These are phyloP conservation scores for Ooceraea biroi DNA, from an alignment of 1,140 invertebrate species.

Conservation along the genomic window DNA sequence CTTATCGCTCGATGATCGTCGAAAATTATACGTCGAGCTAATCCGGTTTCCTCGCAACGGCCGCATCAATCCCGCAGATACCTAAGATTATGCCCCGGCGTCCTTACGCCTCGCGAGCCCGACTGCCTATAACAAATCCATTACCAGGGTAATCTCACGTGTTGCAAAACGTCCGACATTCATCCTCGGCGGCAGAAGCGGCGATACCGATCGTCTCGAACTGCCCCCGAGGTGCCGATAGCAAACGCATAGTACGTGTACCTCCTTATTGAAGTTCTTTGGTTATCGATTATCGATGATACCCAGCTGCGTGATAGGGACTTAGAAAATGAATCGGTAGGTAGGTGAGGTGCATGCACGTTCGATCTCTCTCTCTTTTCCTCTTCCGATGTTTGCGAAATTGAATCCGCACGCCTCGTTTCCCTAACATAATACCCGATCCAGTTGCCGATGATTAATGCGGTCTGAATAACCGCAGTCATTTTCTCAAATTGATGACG, in stretches of 20 bases:
- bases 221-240: constrained; percentile 32
- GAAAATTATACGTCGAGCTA: constrained; percentile 73
- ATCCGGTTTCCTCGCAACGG: constrained; percentile 61
- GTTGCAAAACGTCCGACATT: constrained; percentile 55
- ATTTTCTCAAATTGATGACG: constrained; percentile 56
- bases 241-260: constrained; percentile 46
- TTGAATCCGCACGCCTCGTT: constrained; percentile 29
- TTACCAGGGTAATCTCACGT: constrained; percentile 67
- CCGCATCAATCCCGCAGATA: constrained; percentile 59
- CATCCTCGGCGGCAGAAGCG: constrained; percentile 46
- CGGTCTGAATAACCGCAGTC: constrained; percentile 51
- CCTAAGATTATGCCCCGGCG: constrained; percentile 57
- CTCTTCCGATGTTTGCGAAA: constrained; percentile 34
- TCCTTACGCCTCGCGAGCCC: constrained; percentile 46
- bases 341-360: too few relatives aligned
- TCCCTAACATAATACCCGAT: constrained; percentile 45
- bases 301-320: not conserved
- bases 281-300: constrained; percentile 59
- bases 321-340: constrained; percentile 50
- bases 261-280: constrained; percentile 49
- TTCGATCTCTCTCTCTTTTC: not conserved
- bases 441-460: constrained; percentile 59
- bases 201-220: constrained; percentile 32
- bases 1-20: constrained; percentile 68
- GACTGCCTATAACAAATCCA: constrained; percentile 73